Evolutionary conservation across 2,113 vertebrate species (phyloP), one percentile per base, ranked within the genome.

Genomic region (Esox niger): DNA sequence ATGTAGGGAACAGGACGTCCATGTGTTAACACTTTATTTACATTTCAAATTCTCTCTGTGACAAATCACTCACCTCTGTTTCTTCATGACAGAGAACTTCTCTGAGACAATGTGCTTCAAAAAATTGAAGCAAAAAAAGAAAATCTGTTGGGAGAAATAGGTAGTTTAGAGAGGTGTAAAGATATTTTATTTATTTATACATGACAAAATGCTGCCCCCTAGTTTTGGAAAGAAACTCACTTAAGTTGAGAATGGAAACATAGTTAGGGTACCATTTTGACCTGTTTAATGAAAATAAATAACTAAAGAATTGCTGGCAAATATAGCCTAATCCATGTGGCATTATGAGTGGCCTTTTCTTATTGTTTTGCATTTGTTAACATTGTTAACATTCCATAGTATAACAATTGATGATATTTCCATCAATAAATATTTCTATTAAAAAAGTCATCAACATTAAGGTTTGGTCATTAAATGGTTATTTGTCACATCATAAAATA

Each of bases 81-180:
- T 93, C 90, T 89, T 95, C 76, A 93, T 79, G 71, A 91, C 94
- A 83, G 95, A 98, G 90, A 98, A 99, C 87, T 95, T 96, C 89
- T 98, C 96, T 60, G 95, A 96, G 89, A 95, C 95, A 84, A 99
- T 98, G 88, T 99, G 97, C 96, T 99, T 99, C 95, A 98, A 93
- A 98, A 98, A 99, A 98, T 98, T 98, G 94, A 99, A 98, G 96
- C 97, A 99, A 90, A 99, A 99, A 91, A 98, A 98, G 91, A 99
- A 98, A 92, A 99, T 99, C 96, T 99, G 87, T 6, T 82, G 60
- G 72, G 63, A 61, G 52, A 69, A 64, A 66, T 6, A 25, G 58
- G 31, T 10, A 43, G 25, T 5, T 32, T 2, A 1, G 9, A 69
- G 32, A 67, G 11, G 20, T 33, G 27, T 23, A 31, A 3, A 47